Base-by-base conservation (phyloP, 2,888 invertebrate genomes). In the Crioceris asparagi region DNA sequence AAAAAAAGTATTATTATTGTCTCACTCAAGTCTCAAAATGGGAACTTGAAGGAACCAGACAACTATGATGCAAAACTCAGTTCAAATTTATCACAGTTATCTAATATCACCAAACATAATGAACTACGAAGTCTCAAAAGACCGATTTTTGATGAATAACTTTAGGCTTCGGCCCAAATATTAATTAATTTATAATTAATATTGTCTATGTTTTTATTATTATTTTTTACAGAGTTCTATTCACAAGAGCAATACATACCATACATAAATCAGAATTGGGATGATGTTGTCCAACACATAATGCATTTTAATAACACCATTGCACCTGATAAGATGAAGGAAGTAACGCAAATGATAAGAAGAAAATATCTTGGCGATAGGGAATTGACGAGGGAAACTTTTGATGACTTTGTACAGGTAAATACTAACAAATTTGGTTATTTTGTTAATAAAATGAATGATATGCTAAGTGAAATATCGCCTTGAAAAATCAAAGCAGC, bases 241-340 rank as follows among this genome's bases (percentile, higher is more conserved):
- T 32, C n/a, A n/a, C n/a, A 46, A 3, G 46, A 56, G 26, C 38
- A 54, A 21, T 34, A 46, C 36, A 44, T 63, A 26, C 41, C 52
- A 7, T 52, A 57, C 34, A 45, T 66, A 17, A 54, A 66, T 29
- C 38, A 43, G 4, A 46, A 54, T 11, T 66, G 64, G 63, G 52
- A 60, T 17, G 50, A 59, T 31, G 36, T 62, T 21, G 47, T 63
- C 12, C 64, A 65, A 2, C 54, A 54, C 35, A 54, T 66, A 34
- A 48, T 66, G 14, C 62, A 66, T 40, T 66, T 60, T 40, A 62
- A 65, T 36, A 52, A 59, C 27, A 64, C 61, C 11, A 49, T 61
- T 2, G 42, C 48, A 4, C 31, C 48, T 12, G 37, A 45, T 5
- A 36, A 53, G 18, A 50, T 48, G 14, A 38, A 47, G 11, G 39